Conservation (phyloP, 2,888 invertebrate species). For the Athetis lepigone region DNA sequence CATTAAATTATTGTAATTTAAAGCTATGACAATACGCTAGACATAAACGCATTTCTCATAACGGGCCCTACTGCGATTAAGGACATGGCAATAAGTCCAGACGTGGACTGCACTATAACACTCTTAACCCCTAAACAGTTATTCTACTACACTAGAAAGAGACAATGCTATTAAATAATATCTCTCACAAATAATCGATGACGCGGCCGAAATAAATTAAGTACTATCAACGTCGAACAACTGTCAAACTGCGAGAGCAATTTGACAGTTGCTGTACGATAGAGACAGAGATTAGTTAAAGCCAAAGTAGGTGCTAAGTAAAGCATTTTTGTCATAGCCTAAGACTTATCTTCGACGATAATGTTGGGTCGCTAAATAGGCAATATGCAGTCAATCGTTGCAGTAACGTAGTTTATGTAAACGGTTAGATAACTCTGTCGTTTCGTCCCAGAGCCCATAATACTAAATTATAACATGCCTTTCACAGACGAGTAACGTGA, state of each 20-base stretch:
- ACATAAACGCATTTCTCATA: constrained; percentile 24
- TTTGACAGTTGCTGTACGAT: too few species aligned
- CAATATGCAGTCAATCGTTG: constrained; percentile 45
- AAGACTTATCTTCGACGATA: constrained; percentile 36
- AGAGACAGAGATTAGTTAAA: too few species aligned
- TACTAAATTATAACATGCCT: constrained; percentile 49
- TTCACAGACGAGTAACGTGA: too few species aligned
- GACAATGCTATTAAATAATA: constrained; percentile 11
- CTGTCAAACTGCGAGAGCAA: too few species aligned
- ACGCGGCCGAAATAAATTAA: too few species aligned
- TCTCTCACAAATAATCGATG: constrained; percentile 23
- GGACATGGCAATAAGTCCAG: constrained; percentile 14
- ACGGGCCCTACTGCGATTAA: constrained; percentile 21
- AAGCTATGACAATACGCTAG: constrained; percentile 17
- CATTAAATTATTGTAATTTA: constrained; percentile 22
- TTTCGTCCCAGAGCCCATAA: constrained; percentile 37
- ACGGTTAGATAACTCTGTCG: constrained; percentile 52
- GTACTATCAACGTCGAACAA: too few species aligned
- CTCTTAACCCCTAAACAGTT: background rate
- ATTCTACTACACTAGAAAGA: constrained; percentile 13
- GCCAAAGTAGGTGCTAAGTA: too few species aligned
- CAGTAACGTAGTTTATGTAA: constrained; percentile 28
- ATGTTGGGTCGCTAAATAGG: constrained; percentile 37
- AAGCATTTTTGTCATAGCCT: too few species aligned
- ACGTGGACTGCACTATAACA: constrained; percentile 20